A percentile compares a stretch with the other conserved stretches of the same genome.
Evolutionary conservation across 2,888 invertebrate species (phyloP).

Genomic region (Limnephilus auricula): DNA sequence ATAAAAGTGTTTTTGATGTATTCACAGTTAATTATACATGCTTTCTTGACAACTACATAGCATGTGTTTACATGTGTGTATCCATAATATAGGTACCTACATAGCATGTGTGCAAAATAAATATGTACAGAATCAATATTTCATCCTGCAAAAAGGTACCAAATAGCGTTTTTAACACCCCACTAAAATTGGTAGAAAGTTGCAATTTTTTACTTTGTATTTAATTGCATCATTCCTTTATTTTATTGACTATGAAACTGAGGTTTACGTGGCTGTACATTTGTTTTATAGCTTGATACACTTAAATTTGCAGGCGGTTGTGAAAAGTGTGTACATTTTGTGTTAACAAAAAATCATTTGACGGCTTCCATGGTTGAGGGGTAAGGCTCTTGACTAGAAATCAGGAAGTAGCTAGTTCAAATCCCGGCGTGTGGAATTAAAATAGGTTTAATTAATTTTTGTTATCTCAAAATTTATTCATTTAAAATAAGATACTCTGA

Average conservation of each 20-base stretch:
- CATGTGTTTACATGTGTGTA: no score
- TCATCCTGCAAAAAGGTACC: constrained; percentile 2
- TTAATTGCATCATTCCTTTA: neutral
- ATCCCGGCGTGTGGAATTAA: no score
- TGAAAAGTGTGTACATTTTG: neutral
- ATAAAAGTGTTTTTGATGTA: neutral
- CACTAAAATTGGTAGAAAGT: neutral
- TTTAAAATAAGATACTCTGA: no score
- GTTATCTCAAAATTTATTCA: no score
- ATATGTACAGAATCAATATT: neutral
- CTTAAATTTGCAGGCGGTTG: neutral
- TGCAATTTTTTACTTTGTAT: neutral
- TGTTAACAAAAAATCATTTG: neutral
- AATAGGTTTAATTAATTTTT: no score
- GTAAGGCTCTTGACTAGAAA: no score
- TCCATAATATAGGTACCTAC: neutral
- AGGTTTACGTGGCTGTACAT: neutral
- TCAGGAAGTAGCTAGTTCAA: no score
- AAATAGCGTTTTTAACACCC: neutral
- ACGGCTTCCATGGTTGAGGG: no score
- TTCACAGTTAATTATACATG: neutral
- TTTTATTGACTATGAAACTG: neutral
- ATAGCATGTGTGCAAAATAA: constrained; percentile 2
- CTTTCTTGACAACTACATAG: no score
- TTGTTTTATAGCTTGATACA: neutral